Percentiles rank a stretch among this genome's conserved stretches.
Conservation (phyloP, 2,113 vertebrate genomes). For the Madoqua kirkii region DNA sequence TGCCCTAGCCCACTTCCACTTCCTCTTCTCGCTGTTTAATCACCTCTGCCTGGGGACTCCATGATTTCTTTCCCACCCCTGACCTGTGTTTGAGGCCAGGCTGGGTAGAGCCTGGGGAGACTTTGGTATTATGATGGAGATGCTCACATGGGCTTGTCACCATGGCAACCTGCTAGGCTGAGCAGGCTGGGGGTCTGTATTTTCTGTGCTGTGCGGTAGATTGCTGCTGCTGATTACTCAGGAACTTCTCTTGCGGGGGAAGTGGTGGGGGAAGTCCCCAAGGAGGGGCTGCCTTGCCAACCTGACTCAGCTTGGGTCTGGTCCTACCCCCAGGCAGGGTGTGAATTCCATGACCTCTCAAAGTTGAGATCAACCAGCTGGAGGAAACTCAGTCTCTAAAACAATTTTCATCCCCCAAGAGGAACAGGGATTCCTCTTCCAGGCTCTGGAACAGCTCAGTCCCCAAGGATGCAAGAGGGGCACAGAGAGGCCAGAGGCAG, state of each 20-base stretch:
- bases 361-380: background rate
- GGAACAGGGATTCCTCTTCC: background rate
- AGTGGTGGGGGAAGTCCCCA: too few species aligned
- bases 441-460: background rate
- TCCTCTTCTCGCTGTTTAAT: background rate
- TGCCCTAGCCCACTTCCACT: rapidly evolving
- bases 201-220: rapidly evolving
- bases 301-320: background rate
- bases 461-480: background rate
- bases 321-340: background rate
- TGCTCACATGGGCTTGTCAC: background rate
- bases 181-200: background rate
- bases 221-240: background rate
- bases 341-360: background rate
- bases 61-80: background rate
- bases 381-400: background rate
- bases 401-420: background rate
- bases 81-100: background rate
- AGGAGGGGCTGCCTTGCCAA: background rate
- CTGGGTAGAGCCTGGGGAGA: background rate
- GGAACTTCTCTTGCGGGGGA: background rate
- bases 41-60: background rate
- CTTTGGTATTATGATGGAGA: background rate
- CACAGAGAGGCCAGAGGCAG: background rate
- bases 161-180: constrained; percentile 39